Percentiles rank a stretch among this genome's conserved stretches.
phyloP scores from a whole-genome alignment of 2,888 invertebrate genomes.

The Campoplex capitator region DNA sequence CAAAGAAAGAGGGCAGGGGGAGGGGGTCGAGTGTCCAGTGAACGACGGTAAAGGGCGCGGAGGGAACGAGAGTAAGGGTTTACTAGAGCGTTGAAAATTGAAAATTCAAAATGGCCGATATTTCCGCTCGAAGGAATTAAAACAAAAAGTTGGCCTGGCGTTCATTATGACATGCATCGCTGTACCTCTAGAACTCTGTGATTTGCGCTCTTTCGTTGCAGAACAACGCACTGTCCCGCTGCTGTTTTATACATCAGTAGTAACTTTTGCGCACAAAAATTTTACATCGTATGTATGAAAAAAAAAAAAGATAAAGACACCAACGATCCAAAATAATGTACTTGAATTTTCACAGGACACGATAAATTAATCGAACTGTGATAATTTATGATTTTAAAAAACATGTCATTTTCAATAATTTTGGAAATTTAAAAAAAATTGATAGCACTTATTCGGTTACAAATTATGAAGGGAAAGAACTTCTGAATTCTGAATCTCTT shows the following conservation, averaged over 20 bases:
- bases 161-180: conserved; percentile 84
- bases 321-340: neutral
- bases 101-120: conserved; percentile 85
- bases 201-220: conserved; percentile 80
- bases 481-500: neutral
- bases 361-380: neutral
- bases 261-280: neutral
- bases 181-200: conserved; percentile 80
- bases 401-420: neutral
- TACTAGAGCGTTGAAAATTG: conserved; percentile 85
- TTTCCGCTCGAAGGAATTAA: conserved; percentile 84
- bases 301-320: neutral
- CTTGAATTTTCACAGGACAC: neutral
- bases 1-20: conserved; percentile 45
- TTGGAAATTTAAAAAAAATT: neutral
- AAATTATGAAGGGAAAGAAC: neutral
- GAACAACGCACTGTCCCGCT: conserved; percentile 71
- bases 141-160: conserved; percentile 84
- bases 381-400: neutral
- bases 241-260: conserved; percentile 58
- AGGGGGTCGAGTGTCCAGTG: conserved; percentile 67
- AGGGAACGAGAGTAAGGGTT: conserved; percentile 78
- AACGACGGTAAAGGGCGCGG: conserved; percentile 68
- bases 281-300: neutral
- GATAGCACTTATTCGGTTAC: neutral